Base-by-base conservation (phyloP, 2,888 invertebrate species). In the Lacanobia oleracea region DNA sequence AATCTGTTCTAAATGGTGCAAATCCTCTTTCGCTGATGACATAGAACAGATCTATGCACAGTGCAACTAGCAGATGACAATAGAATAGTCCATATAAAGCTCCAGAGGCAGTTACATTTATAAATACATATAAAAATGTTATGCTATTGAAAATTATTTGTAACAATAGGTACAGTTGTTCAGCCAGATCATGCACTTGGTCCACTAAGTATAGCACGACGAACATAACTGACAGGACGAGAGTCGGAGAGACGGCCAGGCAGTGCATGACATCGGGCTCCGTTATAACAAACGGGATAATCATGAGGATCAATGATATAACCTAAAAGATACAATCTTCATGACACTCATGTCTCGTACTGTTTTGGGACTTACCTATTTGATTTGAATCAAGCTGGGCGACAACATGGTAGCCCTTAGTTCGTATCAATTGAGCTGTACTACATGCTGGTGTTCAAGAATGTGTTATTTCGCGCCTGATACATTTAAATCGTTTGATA, bases 271-370 rank as follows among this genome's bases (percentile, higher is more conserved):
- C 77, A 63, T 89, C 90, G 64, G 92, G 88, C 61, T 89, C 91
- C 74, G 75, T 80, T 87, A 94, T 82, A 77, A 93, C 76, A 87
- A 94, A 94, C 82, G 95, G 95, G 75, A 94, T 86, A 86, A 94
- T 84, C 95, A 95, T 94, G 85, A 94, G 93, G 84, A 94, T 85
- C 92, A 95, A 83, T 86, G 95, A 92, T 87, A 95, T 89, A 85
- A 94, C 94, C 95, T 95, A 95, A 93, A 95, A 95, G 89, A 90
- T 94, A 95, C 90, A 89, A 91, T 86, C 84, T 82, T 87, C 75
- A 84, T 88, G 88, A 89, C 88, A 88, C 82, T 89, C 81, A 72
- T 79, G 81, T 48, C 80, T 79, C 61, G 64, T 66, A 51, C 14
- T 72, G 62, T 64, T 74, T 66, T 61, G 51, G 54, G 37, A 66